Conservation (phyloP, 1,140 invertebrate species). For the Whitmania pigra region DNA sequence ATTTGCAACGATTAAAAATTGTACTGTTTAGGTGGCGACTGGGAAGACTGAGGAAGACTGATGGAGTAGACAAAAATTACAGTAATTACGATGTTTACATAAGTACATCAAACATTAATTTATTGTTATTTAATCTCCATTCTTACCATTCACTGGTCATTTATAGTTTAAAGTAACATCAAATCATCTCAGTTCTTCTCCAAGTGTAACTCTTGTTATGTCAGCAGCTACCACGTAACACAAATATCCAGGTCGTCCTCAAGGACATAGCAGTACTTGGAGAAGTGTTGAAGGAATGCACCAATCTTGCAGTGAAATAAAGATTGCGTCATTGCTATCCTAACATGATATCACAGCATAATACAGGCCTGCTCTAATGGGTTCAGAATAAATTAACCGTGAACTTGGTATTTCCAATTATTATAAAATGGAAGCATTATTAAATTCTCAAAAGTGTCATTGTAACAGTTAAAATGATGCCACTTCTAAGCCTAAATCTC, state of each 20-base stretch:
- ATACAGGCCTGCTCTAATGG: background rate
- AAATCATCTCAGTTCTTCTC: conserved; percentile 53
- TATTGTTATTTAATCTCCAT: no score
- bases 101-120: no score
- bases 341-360: background rate
- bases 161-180: no score
- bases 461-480: conserved; percentile 2
- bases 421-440: background rate
- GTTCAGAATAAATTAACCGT: background rate
- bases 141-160: no score
- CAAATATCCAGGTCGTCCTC: conserved; percentile 61
- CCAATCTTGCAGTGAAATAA: conserved; percentile 54
- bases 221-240: conserved; percentile 68
- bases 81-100: no score
- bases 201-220: conserved; percentile 61
- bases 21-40: no score
- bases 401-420: background rate
- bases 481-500: background rate
- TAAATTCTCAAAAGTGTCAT: conserved; percentile 4
- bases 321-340: background rate
- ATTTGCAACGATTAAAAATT: no score
- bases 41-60: no score
- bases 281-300: conserved; percentile 62
- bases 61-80: no score
- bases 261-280: conserved; percentile 76